Percentiles rank a stretch among this genome's conserved stretches.
phyloP scores from a whole-genome alignment of 2,113 vertebrate genomes.

The Carollia perspicillata region DNA sequence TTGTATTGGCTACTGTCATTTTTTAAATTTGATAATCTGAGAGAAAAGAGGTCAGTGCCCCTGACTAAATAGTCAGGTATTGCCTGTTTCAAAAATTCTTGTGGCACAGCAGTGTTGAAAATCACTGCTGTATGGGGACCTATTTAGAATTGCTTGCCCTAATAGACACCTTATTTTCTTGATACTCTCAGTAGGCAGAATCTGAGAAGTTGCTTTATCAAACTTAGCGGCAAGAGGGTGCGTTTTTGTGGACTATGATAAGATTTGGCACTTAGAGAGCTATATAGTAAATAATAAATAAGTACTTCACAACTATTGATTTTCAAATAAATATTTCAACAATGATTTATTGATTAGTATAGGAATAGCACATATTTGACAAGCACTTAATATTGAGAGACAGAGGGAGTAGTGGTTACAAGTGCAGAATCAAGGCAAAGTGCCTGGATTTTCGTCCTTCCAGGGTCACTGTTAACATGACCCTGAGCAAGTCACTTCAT shows the following conservation, averaged over 20 bases:
- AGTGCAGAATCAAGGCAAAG: neutral
- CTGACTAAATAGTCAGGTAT: too few relatives aligned
- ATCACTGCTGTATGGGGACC: neutral
- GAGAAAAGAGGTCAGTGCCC: too few relatives aligned
- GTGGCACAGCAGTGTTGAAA: too few relatives aligned
- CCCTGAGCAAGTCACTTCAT: neutral
- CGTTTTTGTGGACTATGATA: neutral
- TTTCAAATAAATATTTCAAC: conserved; percentile 23
- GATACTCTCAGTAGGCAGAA: neutral
- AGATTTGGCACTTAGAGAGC: neutral
- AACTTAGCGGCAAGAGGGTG: neutral
- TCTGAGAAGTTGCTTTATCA: conserved; percentile 4
- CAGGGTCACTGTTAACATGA: neutral
- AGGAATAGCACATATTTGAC: neutral
- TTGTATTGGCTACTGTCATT: too few relatives aligned
- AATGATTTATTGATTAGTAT: neutral
- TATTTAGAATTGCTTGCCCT: neutral
- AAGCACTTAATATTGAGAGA: neutral
- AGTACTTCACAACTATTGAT: neutral
- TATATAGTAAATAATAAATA: conserved; percentile 1
- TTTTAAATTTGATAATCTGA: too few relatives aligned
- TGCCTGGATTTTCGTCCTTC: neutral
- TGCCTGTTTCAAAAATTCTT: too few relatives aligned
- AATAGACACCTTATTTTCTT: neutral
- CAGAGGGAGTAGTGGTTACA: neutral